Conservation (phyloP, 2,113 vertebrate genomes). For the Amphiprion percula region DNA sequence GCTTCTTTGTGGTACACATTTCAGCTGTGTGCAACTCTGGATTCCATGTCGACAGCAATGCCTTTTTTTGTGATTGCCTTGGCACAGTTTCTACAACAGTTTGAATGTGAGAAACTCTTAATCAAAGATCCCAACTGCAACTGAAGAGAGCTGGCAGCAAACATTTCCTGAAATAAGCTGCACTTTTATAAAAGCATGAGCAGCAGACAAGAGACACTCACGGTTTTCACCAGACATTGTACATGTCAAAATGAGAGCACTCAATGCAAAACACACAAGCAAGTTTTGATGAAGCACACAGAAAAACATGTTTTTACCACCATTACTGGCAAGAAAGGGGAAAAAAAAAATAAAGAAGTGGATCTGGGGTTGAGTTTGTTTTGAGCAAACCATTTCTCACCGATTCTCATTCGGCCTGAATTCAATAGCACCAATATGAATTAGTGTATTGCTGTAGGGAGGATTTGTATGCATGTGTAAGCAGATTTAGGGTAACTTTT, state of each 20-base stretch:
- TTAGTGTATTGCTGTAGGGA: neutral
- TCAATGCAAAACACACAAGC: neutral
- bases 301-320: neutral
- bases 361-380: neutral
- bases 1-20: constrained; percentile 1
- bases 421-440: neutral
- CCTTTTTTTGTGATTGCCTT: constrained; percentile 34
- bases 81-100: constrained; percentile 40
- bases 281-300: neutral
- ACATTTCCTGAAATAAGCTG: constrained; percentile 16
- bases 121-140: constrained; percentile 44
- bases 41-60: constrained; percentile 20
- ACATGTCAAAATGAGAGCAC: neutral
- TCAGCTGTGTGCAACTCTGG: neutral
- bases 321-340: neutral
- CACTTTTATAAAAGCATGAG: neutral
- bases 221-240: neutral
- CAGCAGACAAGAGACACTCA: neutral
- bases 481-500: neutral
- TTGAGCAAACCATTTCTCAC: neutral
- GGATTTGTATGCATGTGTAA: neutral
- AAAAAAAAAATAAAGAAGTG: neutral
- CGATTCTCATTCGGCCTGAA: neutral
- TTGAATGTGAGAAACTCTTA: constrained; percentile 30
- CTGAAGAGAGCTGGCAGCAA: constrained; percentile 36